A percentile compares a stretch with the other conserved stretches of the same genome.
These are phyloP conservation scores for Platyscapa corneri DNA, from an alignment of 1,140 invertebrate genomes.

Conservation along the genomic window DNA sequence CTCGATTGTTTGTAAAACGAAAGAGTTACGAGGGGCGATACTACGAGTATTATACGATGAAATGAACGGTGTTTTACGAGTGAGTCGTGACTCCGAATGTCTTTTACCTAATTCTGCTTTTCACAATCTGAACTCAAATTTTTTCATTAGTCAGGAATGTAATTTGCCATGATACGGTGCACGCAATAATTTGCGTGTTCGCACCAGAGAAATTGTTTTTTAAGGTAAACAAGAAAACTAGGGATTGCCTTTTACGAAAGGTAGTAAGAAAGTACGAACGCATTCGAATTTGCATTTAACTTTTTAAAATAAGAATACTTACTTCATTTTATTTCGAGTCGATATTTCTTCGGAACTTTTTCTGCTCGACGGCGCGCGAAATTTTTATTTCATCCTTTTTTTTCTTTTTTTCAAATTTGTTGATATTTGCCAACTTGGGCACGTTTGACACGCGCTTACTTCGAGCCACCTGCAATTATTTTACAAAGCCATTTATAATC, in stretches of 20 bases:
- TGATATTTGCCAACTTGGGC: background rate
- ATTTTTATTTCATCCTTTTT: background rate
- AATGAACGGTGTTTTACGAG: background rate
- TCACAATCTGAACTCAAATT: background rate
- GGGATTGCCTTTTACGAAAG: no score
- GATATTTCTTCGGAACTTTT: background rate
- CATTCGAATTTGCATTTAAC: background rate
- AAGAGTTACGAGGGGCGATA: background rate
- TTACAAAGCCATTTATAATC: background rate
- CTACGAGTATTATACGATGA: background rate
- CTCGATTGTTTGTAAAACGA: background rate
- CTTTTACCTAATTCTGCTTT: background rate
- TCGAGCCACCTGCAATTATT: background rate
- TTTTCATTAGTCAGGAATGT: background rate
- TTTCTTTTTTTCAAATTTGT: background rate
- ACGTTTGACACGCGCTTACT: background rate
- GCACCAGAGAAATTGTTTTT: background rate
- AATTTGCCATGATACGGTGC: background rate
- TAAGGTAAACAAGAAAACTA: background rate
- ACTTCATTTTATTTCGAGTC: background rate
- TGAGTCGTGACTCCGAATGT: background rate
- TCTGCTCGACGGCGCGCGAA: background rate
- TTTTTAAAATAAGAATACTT: background rate
- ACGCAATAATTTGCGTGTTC: background rate
- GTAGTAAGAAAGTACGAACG: background rate